These are phyloP conservation scores for Psococerastis gibbosa DNA, from an alignment of 2,888 invertebrate species.

Conservation along the genomic window DNA sequence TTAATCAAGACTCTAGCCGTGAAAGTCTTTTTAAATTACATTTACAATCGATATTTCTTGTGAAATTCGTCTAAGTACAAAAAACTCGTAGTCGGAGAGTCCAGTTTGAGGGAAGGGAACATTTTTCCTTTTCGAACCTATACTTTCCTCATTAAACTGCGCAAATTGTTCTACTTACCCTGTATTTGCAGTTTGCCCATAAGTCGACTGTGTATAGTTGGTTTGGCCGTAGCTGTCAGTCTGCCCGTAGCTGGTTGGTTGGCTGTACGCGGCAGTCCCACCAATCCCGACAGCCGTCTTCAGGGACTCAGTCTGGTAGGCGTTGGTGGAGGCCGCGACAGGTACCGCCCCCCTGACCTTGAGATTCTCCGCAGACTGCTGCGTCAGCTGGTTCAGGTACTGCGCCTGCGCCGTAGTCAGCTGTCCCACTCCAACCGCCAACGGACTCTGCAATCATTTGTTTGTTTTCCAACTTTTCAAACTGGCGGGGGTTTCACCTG, in stretches of 20 bases:
- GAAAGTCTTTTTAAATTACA: too few species aligned
- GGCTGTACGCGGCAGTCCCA: background rate
- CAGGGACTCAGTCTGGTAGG: constrained; percentile 25
- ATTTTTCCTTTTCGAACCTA: too few species aligned
- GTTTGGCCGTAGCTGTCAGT: background rate
- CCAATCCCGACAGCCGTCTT: constrained; percentile 29
- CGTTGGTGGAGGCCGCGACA: constrained; percentile 12
- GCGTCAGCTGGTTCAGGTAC: constrained; percentile 36
- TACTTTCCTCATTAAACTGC: too few species aligned
- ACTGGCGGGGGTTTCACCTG: too few species aligned
- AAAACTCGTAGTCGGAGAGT: too few species aligned
- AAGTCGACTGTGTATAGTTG: background rate
- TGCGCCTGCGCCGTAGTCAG: constrained; percentile 38
- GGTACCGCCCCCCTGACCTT: constrained; percentile 29
- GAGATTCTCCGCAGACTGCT: constrained; percentile 30
- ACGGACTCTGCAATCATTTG: constrained; percentile 18
- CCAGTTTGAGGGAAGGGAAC: too few species aligned
- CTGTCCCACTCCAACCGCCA: constrained; percentile 19
- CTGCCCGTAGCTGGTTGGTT: constrained; percentile 1
- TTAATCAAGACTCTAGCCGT: too few species aligned
- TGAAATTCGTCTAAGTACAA: too few species aligned
- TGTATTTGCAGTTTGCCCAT: too few species aligned
- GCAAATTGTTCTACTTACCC: too few species aligned
- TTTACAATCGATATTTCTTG: too few species aligned
- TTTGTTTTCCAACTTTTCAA: too few species aligned